Percentiles rank a stretch among this genome's conserved stretches.
These are phyloP conservation scores for Amblyornis subalaris DNA, from an alignment of 2,113 vertebrate species.

Conservation along the genomic window DNA sequence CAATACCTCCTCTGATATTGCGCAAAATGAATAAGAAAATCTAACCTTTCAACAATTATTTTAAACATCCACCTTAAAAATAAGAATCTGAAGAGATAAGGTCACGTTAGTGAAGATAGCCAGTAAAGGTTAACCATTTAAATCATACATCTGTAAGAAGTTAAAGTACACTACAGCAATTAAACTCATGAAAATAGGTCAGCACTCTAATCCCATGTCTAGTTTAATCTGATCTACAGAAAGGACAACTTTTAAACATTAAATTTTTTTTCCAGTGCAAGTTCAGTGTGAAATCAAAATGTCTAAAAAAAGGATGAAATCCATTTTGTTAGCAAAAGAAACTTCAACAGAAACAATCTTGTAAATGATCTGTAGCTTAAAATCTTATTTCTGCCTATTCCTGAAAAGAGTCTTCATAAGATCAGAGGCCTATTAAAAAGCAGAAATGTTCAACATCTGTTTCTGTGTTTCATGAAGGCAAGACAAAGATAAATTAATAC, in stretches of 20 bases:
- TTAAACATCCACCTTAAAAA: not conserved
- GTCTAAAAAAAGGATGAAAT: constrained; percentile 40
- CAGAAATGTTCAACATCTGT: constrained; percentile 74
- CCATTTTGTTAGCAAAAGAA: constrained; percentile 59
- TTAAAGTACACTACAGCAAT: constrained; percentile 51
- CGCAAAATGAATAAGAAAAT: not conserved
- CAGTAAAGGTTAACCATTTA: not conserved
- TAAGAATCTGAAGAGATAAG: constrained; percentile 40
- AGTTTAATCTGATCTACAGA: constrained; percentile 50
- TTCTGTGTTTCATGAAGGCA: constrained; percentile 65
- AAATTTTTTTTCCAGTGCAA: not conserved
- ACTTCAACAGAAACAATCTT: constrained; percentile 44
- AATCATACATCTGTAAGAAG: constrained; percentile 54
- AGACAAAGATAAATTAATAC: constrained; percentile 67
- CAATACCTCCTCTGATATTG: not conserved
- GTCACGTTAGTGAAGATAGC: constrained; percentile 25
- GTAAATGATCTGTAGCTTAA: constrained; percentile 63
- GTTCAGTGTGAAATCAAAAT: constrained; percentile 36
- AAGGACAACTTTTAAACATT: constrained; percentile 17
- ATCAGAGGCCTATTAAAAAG: constrained; percentile 69
- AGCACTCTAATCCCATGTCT: constrained; percentile 25
- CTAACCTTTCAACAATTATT: constrained; percentile 4
- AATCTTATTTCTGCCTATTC: constrained; percentile 58
- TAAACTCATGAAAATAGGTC: constrained; percentile 52
- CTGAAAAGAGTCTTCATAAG: constrained; percentile 44